phyloP scores from a whole-genome alignment of 2,888 invertebrate genomes.

The Ectemnius lituratus region DNA sequence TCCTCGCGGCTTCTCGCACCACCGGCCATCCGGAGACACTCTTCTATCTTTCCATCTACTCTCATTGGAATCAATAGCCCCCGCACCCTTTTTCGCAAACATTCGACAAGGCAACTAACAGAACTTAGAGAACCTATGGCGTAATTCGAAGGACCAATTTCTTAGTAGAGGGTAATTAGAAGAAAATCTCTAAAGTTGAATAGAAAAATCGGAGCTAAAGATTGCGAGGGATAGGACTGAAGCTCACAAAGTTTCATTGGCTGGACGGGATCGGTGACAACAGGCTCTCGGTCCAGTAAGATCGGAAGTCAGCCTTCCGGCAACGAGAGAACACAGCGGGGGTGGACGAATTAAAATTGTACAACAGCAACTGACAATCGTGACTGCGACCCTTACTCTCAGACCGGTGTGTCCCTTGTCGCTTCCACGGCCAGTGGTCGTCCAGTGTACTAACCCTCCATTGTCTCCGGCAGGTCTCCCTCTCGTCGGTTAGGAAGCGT shows the following conservation, averaged over 20 bases:
- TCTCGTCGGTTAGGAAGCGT: constrained; percentile 74
- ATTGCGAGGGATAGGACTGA: no score
- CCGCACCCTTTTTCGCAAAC: no score
- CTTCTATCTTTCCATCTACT: no score
- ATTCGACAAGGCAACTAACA: no score
- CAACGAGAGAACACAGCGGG: constrained; percentile 29
- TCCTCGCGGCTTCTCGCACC: constrained; percentile 44
- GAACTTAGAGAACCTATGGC: no score
- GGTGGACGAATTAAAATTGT: constrained; percentile 71
- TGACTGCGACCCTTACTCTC: constrained; percentile 59
- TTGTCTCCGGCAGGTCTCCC: constrained; percentile 72
- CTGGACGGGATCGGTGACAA: background rate
- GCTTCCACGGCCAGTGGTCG: constrained; percentile 48
- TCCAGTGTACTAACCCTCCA: constrained; percentile 63
- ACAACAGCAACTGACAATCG: constrained; percentile 68
- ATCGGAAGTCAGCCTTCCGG: constrained; percentile 43
- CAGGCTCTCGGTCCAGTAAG: constrained; percentile 35
- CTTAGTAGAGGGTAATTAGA: no score
- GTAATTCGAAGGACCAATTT: no score
- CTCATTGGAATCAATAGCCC: no score
- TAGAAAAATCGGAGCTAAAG: no score
- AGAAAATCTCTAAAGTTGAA: no score
- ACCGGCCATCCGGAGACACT: constrained; percentile 10
- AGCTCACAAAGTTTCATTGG: no score
- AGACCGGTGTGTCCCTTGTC: constrained; percentile 8